Evolutionary conservation across 2,113 vertebrate species (phyloP).

Genomic region (Forbesichthys papilliferus): DNA sequence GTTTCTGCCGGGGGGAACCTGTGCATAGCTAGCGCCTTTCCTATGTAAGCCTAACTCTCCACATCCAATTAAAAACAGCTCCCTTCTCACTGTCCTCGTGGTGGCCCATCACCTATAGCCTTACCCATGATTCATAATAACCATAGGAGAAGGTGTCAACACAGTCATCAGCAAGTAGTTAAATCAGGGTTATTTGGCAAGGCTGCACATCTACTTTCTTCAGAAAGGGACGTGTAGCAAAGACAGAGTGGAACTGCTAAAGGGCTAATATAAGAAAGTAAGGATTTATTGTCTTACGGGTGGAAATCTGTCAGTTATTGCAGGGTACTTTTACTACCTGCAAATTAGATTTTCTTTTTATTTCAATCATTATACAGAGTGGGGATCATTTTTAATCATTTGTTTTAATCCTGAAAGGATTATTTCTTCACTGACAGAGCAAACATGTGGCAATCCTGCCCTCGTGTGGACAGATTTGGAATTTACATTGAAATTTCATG

Average conservation of each 20-base stretch:
- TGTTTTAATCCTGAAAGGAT: too few species aligned
- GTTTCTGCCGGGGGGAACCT: conserved; percentile 12
- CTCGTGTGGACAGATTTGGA: conserved; percentile 43
- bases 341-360: too few species aligned
- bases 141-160: conserved; percentile 24
- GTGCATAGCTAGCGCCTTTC: conserved; percentile 19
- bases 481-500: background rate
- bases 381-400: too few species aligned
- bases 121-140: conserved; percentile 44
- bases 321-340: too few species aligned
- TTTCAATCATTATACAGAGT: too few species aligned
- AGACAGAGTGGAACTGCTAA: background rate
- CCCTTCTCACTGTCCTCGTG: conserved; percentile 23
- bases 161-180: conserved; percentile 13
- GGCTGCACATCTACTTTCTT: background rate
- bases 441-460: conserved; percentile 54
- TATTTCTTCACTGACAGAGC: too few species aligned
- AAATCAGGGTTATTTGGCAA: conserved; percentile 7
- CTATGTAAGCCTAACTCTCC: conserved; percentile 22
- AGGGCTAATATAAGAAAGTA: too few species aligned
- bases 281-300: too few species aligned
- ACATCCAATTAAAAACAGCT: conserved; percentile 33
- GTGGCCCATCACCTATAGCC: conserved; percentile 12
- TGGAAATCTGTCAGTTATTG: too few species aligned
- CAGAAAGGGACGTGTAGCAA: background rate